Evolutionary conservation across 2,797 vertebrate genomes (phyloP), one percentile per base, ranked within the genome.

Genomic region (Psittacula echo): DNA sequence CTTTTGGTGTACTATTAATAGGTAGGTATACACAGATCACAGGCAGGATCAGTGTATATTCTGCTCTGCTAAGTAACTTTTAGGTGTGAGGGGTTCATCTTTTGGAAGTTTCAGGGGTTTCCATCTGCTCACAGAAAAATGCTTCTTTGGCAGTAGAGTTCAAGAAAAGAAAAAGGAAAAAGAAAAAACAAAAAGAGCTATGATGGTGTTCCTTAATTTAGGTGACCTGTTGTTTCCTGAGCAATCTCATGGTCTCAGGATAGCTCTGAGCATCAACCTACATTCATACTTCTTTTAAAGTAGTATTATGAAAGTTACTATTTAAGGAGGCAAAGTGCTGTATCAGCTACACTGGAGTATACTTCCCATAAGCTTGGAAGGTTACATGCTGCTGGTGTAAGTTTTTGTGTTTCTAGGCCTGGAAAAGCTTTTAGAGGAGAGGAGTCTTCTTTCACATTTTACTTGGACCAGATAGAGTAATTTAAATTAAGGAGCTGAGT

Each of bases 131-230:
- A 48, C 61, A 90, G 75, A 73, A 93, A 95, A 97, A 76, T 19
- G 26, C 83, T 65, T 90, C 32, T 83, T 82, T 87, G 60, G 58
- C 47, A 71, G 64, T 24, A 47, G 39, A 82, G 18, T 15, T 93
- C 24, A 54, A 78, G 47, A 32, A 64, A 48, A 41, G 10, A 21
- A 18, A 4, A 80, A 53, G 2, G 10, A 21, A 18, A 4, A 80
- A 53, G 2, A 11, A 74, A 77, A 62, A 48, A 61, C 41, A 48
- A 41, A 34, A 24, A 2, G 2, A 60, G 3, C 53, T 77, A 4
- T 60, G 16, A 23, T 71, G 66, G 5, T 87, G 62, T 81, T 95
- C 94, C 61, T 86, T 92, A 83, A 65, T 76, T 85, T 94, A 95
- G 70, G 23, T 32, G 74, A 56, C 78, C 39, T 72, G 7, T 45